Evolutionary conservation across 2,113 vertebrate species (phyloP).

Genomic region (Onychostoma macrolepis): DNA sequence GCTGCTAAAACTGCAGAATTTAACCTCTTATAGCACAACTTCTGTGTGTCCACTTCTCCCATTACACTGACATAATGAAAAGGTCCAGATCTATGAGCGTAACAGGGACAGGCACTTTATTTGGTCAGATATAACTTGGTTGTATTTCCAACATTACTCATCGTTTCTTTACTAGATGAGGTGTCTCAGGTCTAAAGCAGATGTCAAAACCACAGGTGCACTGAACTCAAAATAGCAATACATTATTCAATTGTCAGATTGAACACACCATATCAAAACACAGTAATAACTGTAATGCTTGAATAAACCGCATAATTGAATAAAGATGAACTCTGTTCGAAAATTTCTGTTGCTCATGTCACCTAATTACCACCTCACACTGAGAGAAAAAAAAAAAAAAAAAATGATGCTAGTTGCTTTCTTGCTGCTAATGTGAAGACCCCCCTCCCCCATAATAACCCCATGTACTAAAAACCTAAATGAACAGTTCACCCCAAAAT

Average conservation of each 20-base stretch:
- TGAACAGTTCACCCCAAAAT: too few relatives aligned
- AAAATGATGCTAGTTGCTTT: background rate
- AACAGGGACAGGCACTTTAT: background rate
- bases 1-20: conserved; percentile 5
- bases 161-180: background rate
- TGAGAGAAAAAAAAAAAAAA: background rate
- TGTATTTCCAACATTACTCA: background rate
- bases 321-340: background rate
- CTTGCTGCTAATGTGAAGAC: background rate
- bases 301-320: background rate
- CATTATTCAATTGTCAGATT: background rate
- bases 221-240: background rate
- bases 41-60: background rate
- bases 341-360: background rate
- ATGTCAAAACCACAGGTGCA: conserved; percentile 1
- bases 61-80: background rate
- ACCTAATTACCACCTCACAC: background rate
- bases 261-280: background rate
- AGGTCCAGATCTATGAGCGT: background rate
- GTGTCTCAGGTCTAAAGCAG: background rate
- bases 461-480: background rate
- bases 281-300: too few relatives aligned
- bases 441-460: background rate
- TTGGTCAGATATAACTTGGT: background rate
- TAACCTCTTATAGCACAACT: background rate